Conservation (phyloP, 2,888 invertebrate genomes). For the Dilophus febrilis region DNA sequence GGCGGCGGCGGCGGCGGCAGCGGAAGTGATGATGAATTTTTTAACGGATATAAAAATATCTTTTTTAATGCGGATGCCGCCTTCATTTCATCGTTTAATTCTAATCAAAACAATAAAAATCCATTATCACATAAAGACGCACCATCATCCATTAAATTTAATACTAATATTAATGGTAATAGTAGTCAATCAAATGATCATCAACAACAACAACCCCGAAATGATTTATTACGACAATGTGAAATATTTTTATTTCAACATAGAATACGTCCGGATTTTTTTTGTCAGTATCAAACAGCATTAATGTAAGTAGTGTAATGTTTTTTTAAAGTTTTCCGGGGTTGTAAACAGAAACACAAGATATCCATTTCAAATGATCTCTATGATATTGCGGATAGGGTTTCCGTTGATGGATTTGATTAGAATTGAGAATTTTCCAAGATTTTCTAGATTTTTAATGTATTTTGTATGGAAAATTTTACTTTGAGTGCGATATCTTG, state of each 20-base stretch:
- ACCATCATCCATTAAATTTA: background rate
- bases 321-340: too few species aligned
- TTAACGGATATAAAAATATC: background rate
- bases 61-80: background rate
- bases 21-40: too few species aligned
- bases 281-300: constrained; percentile 47
- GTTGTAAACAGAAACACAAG: too few species aligned
- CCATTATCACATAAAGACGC: background rate
- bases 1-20: too few species aligned
- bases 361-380: too few species aligned
- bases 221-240: constrained; percentile 32
- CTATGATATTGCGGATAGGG: too few species aligned
- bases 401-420: background rate
- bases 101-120: too few species aligned
- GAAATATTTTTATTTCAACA: constrained; percentile 45
- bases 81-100: too few species aligned
- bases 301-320: constrained; percentile 28
- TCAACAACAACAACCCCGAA: constrained; percentile 11
- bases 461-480: too few species aligned
- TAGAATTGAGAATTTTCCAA: too few species aligned
- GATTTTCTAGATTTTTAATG: too few species aligned
- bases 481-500: too few species aligned
- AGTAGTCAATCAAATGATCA: constrained; percentile 3
- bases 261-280: constrained; percentile 58
- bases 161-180: constrained; percentile 5